Percentiles rank a stretch among this genome's conserved stretches.
These are phyloP conservation scores for Rallus crepitans DNA, from an alignment of 2,797 vertebrate genomes.

Conservation along the genomic window DNA sequence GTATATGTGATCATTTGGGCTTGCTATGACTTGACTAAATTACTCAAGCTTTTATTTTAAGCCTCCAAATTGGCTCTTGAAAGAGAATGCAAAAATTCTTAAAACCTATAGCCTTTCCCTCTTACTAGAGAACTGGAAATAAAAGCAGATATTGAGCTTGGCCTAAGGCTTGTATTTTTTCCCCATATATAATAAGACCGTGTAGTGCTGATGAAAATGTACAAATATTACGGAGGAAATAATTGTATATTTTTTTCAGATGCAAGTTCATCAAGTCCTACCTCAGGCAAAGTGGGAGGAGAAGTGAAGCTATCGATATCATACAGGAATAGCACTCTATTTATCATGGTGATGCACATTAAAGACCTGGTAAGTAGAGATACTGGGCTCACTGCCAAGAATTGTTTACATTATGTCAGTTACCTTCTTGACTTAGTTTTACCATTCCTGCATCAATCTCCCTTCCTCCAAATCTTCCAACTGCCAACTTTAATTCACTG, in stretches of 20 bases:
- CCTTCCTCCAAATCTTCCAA: neutral
- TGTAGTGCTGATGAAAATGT: neutral
- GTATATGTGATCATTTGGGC: neutral
- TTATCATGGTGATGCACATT: slow-evolving; percentile 99
- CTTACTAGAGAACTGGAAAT: neutral
- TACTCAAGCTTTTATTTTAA: neutral
- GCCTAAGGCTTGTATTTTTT: neutral
- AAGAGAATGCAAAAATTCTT: neutral
- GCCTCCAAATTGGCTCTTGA: neutral
- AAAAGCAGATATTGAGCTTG: neutral
- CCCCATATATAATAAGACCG: neutral
- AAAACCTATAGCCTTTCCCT: neutral
- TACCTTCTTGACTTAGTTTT: neutral
- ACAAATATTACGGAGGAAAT: neutral
- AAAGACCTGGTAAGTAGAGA: slow-evolving; percentile 88
- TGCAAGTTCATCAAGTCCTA: slow-evolving; percentile 86
- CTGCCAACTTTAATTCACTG: neutral
- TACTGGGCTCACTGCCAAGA: neutral
- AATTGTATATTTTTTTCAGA: slow-evolving; percentile 76
- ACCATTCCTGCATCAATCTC: neutral
- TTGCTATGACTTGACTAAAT: neutral
- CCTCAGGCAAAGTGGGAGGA: slow-evolving; percentile 91
- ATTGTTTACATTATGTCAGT: neutral
- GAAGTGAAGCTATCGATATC: slow-evolving; percentile 97
- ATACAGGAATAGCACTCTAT: slow-evolving; percentile 95